Percentiles rank a stretch among this genome's conserved stretches.
These are phyloP conservation scores for Drosophila yooni DNA, from an alignment of 2,888 invertebrate genomes.

Conservation along the genomic window DNA sequence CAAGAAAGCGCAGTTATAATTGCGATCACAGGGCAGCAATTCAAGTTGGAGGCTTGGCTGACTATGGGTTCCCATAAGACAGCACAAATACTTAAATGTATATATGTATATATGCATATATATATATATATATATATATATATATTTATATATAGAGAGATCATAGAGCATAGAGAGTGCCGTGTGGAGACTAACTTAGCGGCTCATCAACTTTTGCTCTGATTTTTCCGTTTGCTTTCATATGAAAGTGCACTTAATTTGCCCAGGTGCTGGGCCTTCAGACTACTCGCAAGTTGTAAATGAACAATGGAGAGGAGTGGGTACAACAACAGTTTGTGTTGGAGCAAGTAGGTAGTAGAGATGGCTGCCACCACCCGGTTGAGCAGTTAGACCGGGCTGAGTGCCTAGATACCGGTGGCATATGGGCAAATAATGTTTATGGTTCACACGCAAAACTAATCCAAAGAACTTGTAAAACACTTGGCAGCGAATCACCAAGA, in stretches of 20 bases:
- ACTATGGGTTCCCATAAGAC: slow-evolving; percentile 21
- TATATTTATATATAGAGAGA: neutral
- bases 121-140: neutral
- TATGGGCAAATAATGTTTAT: slow-evolving; percentile 27
- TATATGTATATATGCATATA: neutral
- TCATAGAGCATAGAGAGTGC: neutral
- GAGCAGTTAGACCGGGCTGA: slow-evolving; percentile 4
- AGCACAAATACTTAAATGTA: neutral
- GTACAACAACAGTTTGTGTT: slow-evolving; percentile 6
- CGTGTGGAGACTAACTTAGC: slow-evolving; percentile 27
- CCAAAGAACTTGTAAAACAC: slow-evolving; percentile 30
- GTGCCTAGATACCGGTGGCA: slow-evolving; percentile 29
- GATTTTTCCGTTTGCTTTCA: slow-evolving; percentile 36
- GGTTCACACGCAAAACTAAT: slow-evolving; percentile 3
- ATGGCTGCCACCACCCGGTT: neutral
- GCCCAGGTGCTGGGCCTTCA: slow-evolving; percentile 13
- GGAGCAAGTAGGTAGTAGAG: neutral
- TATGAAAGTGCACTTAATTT: slow-evolving; percentile 63
- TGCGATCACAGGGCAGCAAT: slow-evolving; percentile 45
- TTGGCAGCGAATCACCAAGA: slow-evolving; percentile 27
- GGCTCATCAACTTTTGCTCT: slow-evolving; percentile 55
- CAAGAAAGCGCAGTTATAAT: slow-evolving; percentile 48
- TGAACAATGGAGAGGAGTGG: slow-evolving; percentile 16
- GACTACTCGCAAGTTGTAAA: neutral
- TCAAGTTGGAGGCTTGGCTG: slow-evolving; percentile 7